Percentiles rank a stretch among this genome's conserved stretches.
Conservation (phyloP, 2,113 vertebrate genomes). For the Salminus brasiliensis region DNA sequence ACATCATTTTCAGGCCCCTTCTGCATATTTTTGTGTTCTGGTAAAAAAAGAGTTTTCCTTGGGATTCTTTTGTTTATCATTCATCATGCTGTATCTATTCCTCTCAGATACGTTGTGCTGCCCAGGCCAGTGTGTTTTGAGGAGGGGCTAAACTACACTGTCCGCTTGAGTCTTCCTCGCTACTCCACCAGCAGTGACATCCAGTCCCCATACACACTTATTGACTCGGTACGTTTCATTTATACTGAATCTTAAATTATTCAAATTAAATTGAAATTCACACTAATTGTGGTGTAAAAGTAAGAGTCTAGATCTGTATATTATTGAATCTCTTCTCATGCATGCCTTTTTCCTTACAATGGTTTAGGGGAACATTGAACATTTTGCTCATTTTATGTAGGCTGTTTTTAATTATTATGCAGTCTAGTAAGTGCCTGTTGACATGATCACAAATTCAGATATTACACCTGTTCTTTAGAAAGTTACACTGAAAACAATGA, state of each 20-base stretch:
- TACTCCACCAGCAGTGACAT: constrained; percentile 83
- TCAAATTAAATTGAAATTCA: too few relatives aligned
- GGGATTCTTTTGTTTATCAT: background rate
- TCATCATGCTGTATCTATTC: constrained; percentile 20
- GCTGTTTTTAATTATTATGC: too few relatives aligned
- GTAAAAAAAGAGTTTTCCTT: background rate
- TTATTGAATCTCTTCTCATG: too few relatives aligned
- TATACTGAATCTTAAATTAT: background rate
- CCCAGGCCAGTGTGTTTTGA: constrained; percentile 91
- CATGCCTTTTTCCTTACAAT: too few relatives aligned
- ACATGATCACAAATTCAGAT: too few relatives aligned
- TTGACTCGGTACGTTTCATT: constrained; percentile 87
- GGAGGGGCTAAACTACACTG: constrained; percentile 89
- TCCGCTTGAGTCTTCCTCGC: constrained; percentile 86
- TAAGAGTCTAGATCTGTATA: too few relatives aligned
- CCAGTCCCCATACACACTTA: constrained; percentile 89
- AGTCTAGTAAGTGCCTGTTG: too few relatives aligned
- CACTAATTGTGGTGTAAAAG: too few relatives aligned
- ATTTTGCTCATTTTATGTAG: too few relatives aligned
- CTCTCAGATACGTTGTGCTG: constrained; percentile 83
- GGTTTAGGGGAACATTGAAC: too few relatives aligned
- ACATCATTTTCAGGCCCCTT: background rate
- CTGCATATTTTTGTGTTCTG: background rate
- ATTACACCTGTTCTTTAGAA: too few relatives aligned
- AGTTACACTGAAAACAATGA: too few relatives aligned